Evolutionary conservation across 2,888 invertebrate species (phyloP).

Genomic region (Acanthopleura granulata): DNA sequence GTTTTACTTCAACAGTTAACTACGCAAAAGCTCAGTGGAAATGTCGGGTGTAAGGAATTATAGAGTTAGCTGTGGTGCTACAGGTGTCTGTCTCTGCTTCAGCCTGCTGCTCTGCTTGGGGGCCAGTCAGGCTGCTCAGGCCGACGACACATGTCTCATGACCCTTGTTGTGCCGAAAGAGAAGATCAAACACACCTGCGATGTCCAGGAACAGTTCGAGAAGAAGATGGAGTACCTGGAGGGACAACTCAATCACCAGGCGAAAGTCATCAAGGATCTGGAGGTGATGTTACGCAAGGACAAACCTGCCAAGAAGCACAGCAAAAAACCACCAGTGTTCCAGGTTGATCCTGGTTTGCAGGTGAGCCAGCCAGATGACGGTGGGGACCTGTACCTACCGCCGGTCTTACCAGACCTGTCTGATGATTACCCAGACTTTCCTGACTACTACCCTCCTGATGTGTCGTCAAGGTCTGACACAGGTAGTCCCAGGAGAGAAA

Average conservation of each 20-base stretch:
- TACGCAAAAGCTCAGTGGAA: too few species aligned
- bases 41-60: too few species aligned
- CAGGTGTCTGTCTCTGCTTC: too few species aligned
- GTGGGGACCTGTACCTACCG: not conserved
- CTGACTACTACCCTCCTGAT: not conserved
- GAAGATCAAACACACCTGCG: conserved; percentile 16
- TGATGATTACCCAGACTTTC: conserved; percentile 4
- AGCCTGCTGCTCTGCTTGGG: too few species aligned
- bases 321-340: not conserved
- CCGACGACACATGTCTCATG: conserved; percentile 1
- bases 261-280: not conserved
- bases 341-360: not conserved
- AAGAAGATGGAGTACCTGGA: conserved; percentile 12
- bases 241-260: not conserved
- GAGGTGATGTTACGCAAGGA: not conserved
- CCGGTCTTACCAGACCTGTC: not conserved
- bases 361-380: not conserved
- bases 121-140: not conserved
- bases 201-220: conserved; percentile 12
- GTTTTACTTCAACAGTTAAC: too few species aligned
- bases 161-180: conserved; percentile 12
- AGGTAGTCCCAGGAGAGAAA: not conserved
- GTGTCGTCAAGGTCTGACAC: not conserved
- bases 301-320: not conserved
- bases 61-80: too few species aligned